Conservation (phyloP, 2,113 vertebrate genomes). For the Neofelis nebulosa region DNA sequence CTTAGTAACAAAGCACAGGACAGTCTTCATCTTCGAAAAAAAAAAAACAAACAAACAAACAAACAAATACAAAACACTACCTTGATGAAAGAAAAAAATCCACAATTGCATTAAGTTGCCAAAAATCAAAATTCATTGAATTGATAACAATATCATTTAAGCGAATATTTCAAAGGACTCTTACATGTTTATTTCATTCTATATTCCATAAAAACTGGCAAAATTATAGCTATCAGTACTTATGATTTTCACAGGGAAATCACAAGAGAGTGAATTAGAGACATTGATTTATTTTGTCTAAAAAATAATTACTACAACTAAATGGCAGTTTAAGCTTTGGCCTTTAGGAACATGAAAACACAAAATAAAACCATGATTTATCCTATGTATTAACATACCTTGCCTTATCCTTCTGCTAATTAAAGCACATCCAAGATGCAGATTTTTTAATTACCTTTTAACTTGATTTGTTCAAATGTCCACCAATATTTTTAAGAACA, state of each 20-base stretch:
- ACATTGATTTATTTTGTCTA: neutral
- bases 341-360: neutral
- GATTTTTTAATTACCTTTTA: slow-evolving; percentile 21
- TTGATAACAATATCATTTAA: neutral
- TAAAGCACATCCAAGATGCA: neutral
- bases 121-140: slow-evolving; percentile 19
- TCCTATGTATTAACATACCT: neutral
- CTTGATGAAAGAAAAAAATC: neutral
- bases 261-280: neutral
- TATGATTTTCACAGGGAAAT: slow-evolving; percentile 3
- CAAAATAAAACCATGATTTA: slow-evolving; percentile 7
- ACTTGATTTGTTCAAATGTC: neutral
- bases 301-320: slow-evolving; percentile 32
- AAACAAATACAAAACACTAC: neutral
- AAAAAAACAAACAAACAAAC: no score
- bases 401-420: neutral
- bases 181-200: neutral
- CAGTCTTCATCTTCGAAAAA: neutral
- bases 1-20: neutral
- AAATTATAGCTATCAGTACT: slow-evolving; percentile 9
- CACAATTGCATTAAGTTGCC: neutral
- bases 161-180: neutral
- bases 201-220: neutral
- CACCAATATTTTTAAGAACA: neutral
- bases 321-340: neutral